Percentiles rank a stretch among this genome's conserved stretches.
phyloP scores from a whole-genome alignment of 2,797 vertebrate species.

The Scarus forsteni region DNA sequence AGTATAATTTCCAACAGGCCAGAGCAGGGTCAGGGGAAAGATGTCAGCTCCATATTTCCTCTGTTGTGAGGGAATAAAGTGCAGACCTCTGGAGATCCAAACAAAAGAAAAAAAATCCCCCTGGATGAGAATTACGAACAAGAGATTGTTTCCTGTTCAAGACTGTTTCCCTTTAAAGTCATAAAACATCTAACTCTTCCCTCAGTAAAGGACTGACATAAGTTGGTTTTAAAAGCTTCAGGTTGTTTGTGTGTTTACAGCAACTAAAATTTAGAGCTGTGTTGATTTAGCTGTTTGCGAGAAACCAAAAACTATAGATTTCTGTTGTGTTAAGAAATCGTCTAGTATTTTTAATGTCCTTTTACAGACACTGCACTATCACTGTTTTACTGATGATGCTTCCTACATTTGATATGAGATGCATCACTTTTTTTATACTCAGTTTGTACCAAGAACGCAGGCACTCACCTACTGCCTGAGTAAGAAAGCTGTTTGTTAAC shows the following conservation, averaged over 20 bases:
- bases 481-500: not conserved
- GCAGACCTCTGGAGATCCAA: conserved; percentile 34
- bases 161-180: not conserved
- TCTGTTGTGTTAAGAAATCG: not conserved
- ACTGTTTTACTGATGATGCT: conserved; percentile 9
- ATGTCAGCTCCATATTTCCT: conserved; percentile 55
- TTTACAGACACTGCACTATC: not conserved
- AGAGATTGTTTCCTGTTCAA: conserved; percentile 8
- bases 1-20: conserved; percentile 42
- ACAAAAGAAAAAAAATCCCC: conserved; percentile 52
- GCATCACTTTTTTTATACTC: not conserved
- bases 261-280: not conserved
- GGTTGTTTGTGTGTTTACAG: conserved; percentile 7
- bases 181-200: conserved; percentile 2
- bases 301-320: not conserved
- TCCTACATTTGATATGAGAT: not conserved
- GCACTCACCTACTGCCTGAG: not conserved
- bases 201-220: not conserved
- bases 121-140: conserved; percentile 25
- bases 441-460: not conserved
- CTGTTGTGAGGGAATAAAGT: conserved; percentile 26
- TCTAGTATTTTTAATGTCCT: not conserved
- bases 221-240: conserved; percentile 2
- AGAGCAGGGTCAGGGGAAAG: conserved; percentile 26
- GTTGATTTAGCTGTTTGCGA: not conserved